These are phyloP conservation scores for Mirounga angustirostris DNA, from an alignment of 2,113 vertebrate species.

Conservation along the genomic window DNA sequence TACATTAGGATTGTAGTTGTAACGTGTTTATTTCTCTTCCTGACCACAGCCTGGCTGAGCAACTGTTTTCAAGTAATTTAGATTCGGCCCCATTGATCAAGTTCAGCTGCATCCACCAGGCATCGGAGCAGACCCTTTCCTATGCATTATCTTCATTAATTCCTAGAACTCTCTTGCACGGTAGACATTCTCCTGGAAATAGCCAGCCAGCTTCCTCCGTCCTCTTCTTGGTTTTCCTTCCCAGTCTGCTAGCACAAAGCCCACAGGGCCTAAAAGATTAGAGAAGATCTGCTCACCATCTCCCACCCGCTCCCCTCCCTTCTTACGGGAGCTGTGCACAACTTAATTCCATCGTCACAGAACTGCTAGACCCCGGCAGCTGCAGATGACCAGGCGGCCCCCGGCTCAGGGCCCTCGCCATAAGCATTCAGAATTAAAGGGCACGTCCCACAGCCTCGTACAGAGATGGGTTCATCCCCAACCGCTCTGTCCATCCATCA, in stretches of 20 bases:
- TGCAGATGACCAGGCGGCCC: not conserved
- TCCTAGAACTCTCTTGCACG: not conserved
- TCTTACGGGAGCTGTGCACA: not conserved
- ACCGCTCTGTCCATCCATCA: not conserved
- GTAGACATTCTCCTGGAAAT: not conserved
- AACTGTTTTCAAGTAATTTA: not conserved
- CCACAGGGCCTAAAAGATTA: not conserved
- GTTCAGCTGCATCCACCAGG: not conserved
- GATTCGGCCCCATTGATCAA: not conserved
- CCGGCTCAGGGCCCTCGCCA: not conserved
- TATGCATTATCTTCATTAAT: accelerated
- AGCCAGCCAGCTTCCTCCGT: not conserved
- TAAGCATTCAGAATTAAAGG: not conserved
- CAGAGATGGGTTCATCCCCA: not conserved
- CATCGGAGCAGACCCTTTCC: not conserved
- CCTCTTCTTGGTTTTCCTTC: not conserved
- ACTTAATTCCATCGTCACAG: not conserved
- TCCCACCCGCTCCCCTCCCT: not conserved
- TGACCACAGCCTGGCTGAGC: not conserved
- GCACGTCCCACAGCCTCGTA: not conserved
- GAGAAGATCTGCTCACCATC: not conserved
- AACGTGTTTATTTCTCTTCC: not conserved
- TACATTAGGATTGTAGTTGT: not conserved
- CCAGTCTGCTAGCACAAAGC: not conserved
- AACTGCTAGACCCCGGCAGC: not conserved